Conservation (phyloP, 2,888 invertebrate species). For the Holacanthella duospinosa region DNA sequence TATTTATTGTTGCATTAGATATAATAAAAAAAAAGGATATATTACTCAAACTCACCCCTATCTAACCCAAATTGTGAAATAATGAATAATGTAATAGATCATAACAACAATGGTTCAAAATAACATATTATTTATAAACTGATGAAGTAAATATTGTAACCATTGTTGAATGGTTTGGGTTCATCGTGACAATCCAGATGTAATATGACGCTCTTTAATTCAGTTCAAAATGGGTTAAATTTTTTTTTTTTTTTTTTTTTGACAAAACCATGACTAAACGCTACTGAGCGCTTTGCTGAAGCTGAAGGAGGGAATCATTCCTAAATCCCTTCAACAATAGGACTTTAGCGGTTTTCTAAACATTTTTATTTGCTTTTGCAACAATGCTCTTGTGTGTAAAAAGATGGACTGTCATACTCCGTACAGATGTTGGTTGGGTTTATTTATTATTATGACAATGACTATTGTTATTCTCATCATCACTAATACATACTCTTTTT, state of each 20-base stretch:
- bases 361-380: constrained; percentile 4
- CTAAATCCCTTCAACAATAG: not conserved
- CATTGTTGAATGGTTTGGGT: too few species aligned
- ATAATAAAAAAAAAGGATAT: too few species aligned
- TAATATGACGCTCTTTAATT: constrained; percentile 15
- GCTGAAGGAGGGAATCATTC: not conserved
- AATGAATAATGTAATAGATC: too few species aligned
- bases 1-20: too few species aligned
- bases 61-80: too few species aligned
- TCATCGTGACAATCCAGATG: constrained; percentile 21
- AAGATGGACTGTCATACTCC: not conserved
- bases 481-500: not conserved
- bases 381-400: not conserved
- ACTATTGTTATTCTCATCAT: not conserved
- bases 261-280: constrained; percentile 20
- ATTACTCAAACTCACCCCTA: too few species aligned
- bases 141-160: too few species aligned
- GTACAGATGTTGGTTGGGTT: not conserved
- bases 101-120: too few species aligned
- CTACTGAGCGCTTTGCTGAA: not conserved
- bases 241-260: not conserved
- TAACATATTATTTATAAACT: too few species aligned
- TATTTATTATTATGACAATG: constrained; percentile 2
- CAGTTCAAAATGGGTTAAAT: not conserved
- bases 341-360: not conserved